Evolutionary conservation across 2,888 invertebrate species (phyloP).

Genomic region (Apotomis capreana): DNA sequence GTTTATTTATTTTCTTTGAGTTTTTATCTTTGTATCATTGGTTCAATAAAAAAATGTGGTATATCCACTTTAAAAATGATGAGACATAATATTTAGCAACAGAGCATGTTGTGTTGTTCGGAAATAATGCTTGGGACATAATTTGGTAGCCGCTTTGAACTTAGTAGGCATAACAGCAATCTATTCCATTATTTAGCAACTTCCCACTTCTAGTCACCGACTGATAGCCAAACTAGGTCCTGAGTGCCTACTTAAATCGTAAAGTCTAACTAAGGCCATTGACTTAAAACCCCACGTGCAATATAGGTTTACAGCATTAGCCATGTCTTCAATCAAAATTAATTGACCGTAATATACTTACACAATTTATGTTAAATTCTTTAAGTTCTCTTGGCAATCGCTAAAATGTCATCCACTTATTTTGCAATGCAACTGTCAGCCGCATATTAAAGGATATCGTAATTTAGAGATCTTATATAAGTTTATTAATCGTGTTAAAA

Average conservation of each 20-base stretch:
- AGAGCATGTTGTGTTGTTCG: too few species aligned
- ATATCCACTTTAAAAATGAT: too few species aligned
- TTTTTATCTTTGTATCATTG: too few species aligned
- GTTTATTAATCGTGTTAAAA: neutral
- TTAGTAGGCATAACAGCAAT: too few species aligned
- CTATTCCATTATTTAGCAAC: neutral
- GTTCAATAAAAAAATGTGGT: too few species aligned
- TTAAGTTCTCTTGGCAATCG: neutral
- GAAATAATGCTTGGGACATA: too few species aligned
- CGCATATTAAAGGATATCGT: neutral
- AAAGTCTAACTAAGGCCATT: slow-evolving; percentile 8
- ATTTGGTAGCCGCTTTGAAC: too few species aligned
- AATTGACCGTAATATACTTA: neutral
- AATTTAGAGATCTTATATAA: neutral
- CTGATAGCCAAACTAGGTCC: neutral
- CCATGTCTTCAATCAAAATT: neutral
- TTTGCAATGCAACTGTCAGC: neutral
- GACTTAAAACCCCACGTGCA: slow-evolving; percentile 17
- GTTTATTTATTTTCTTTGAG: too few species aligned
- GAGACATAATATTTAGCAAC: too few species aligned
- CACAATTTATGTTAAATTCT: slow-evolving; percentile 6
- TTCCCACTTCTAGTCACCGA: slow-evolving; percentile 11
- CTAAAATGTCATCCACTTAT: slow-evolving; percentile 17
- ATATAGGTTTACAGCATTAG: neutral
- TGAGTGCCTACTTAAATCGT: slow-evolving; percentile 3